Conservation (phyloP, 2,113 vertebrate genomes). For the Alligator sinensis region DNA sequence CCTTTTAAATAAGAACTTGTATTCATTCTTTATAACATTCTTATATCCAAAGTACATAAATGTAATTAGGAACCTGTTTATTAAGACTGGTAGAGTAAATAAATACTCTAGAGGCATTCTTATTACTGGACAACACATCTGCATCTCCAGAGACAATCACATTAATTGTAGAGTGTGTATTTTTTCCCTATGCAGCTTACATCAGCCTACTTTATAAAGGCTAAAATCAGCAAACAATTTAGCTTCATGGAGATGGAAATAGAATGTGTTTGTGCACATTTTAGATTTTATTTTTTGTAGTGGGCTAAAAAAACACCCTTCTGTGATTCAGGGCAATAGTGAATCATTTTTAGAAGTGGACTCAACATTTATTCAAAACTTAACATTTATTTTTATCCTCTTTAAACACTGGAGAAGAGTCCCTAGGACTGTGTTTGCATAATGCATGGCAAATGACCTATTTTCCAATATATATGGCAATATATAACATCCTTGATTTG, state of each 20-base stretch:
- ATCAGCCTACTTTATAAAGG: constrained; percentile 84
- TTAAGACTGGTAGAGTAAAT: constrained; percentile 78
- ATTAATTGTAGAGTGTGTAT: constrained; percentile 81
- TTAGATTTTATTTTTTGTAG: neutral
- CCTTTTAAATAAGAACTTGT: neutral
- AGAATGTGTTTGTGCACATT: neutral
- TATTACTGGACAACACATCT: constrained; percentile 83
- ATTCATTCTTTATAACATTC: constrained; percentile 39
- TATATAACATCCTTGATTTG: neutral
- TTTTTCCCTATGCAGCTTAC: constrained; percentile 55
- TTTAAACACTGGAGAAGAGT: neutral
- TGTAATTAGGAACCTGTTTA: constrained; percentile 78
- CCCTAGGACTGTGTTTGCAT: neutral
- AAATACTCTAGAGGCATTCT: constrained; percentile 81
- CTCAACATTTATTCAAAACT: neutral
- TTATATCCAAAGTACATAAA: constrained; percentile 26
- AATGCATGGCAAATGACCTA: neutral
- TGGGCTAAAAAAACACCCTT: neutral
- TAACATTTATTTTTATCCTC: neutral
- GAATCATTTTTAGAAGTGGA: neutral
- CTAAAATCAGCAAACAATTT: constrained; percentile 69
- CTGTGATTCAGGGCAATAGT: neutral
- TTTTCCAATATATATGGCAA: neutral
- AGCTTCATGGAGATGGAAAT: neutral
- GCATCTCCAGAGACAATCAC: constrained; percentile 77